A percentile compares a stretch with the other conserved stretches of the same genome.
Evolutionary conservation across 2,797 vertebrate species (phyloP).

Genomic region (Holocentrus rufus): DNA sequence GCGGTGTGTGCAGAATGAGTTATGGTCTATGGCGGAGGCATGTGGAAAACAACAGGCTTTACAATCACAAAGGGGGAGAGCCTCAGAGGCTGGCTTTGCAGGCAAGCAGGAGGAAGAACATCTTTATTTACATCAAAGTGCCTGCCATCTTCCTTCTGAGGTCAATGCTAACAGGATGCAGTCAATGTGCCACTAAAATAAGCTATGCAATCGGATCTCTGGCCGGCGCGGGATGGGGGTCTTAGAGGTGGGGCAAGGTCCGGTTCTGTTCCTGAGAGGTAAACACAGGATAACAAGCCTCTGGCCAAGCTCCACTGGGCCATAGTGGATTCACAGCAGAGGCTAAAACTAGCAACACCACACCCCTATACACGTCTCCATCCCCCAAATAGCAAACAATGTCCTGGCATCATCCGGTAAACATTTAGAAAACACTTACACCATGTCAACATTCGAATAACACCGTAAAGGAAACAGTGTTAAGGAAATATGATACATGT

Average conservation of each 20-base stretch:
- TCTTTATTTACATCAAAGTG: slow-evolving; percentile 81
- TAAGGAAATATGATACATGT: slow-evolving; percentile 58
- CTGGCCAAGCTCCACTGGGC: slow-evolving; percentile 50
- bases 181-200: slow-evolving; percentile 79
- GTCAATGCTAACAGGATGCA: slow-evolving; percentile 77
- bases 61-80: slow-evolving; percentile 70
- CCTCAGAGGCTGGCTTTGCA: slow-evolving; percentile 70
- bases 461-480: slow-evolving; percentile 73
- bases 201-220: slow-evolving; percentile 75
- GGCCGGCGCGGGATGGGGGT: slow-evolving; percentile 61
- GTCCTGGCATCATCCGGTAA: slow-evolving; percentile 78
- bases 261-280: slow-evolving; percentile 74
- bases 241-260: slow-evolving; percentile 52
- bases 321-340: slow-evolving; percentile 69
- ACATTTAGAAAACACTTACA: slow-evolving; percentile 76
- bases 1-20: slow-evolving; percentile 40
- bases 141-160: slow-evolving; percentile 68
- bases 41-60: slow-evolving; percentile 72
- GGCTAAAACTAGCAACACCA: slow-evolving; percentile 75
- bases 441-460: slow-evolving; percentile 74
- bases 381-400: slow-evolving; percentile 79
- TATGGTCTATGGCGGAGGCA: slow-evolving; percentile 40
- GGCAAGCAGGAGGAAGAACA: slow-evolving; percentile 68
- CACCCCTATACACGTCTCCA: slow-evolving; percentile 75
- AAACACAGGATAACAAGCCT: slow-evolving; percentile 81